These are phyloP conservation scores for Helicolenus hilgendorfi DNA, from an alignment of 2,797 vertebrate species.

Conservation along the genomic window DNA sequence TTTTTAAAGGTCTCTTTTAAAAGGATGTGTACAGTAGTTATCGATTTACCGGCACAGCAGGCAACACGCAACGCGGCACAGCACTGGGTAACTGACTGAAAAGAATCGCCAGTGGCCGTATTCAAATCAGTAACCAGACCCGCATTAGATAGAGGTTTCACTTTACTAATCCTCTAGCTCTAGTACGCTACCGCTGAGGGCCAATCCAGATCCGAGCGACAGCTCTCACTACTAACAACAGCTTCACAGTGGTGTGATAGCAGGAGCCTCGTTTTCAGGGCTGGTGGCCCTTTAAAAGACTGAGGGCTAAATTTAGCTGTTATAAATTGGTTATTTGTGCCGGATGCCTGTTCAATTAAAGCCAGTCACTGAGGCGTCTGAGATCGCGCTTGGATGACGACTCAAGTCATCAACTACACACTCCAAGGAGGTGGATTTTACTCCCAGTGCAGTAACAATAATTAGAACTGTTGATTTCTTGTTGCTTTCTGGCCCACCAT, in stretches of 20 bases:
- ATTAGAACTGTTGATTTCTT: constrained; percentile 37
- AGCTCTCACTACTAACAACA: constrained; percentile 26
- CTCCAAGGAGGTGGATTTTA: constrained; percentile 47
- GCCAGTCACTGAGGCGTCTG: constrained; percentile 67
- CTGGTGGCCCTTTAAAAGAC: constrained; percentile 63
- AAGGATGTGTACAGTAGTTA: background rate
- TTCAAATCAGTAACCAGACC: constrained; percentile 25
- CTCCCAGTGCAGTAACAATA: constrained; percentile 32
- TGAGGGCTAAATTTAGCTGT: constrained; percentile 74
- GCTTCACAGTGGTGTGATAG: constrained; percentile 23
- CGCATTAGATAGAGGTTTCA: constrained; percentile 43
- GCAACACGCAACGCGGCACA: background rate
- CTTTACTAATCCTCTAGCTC: constrained; percentile 45
- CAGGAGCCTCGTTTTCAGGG: constrained; percentile 42
- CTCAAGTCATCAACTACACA: constrained; percentile 54
- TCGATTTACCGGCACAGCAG: background rate
- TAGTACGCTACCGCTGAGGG: constrained; percentile 42
- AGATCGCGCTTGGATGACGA: constrained; percentile 62
- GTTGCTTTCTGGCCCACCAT: background rate
- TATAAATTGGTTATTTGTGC: constrained; percentile 81
- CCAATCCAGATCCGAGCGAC: constrained; percentile 50
- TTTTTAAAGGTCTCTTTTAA: constrained; percentile 12
- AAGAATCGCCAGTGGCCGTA: background rate
- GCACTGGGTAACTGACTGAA: background rate
- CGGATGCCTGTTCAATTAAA: constrained; percentile 83